Evolutionary conservation across 2,113 vertebrate genomes (phyloP).

Genomic region (Phalacrocorax pelagicus): DNA sequence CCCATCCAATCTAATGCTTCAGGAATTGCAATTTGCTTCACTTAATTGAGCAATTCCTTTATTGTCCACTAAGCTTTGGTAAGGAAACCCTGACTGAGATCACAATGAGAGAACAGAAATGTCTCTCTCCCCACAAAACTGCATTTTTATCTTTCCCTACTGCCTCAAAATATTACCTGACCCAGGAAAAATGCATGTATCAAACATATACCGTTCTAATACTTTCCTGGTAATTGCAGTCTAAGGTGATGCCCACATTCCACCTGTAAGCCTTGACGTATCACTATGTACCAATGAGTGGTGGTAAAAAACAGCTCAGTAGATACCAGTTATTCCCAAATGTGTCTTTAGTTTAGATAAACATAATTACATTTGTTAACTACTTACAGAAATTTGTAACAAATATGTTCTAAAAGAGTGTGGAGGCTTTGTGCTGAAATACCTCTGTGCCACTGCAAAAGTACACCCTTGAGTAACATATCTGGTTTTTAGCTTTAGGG

Average conservation of each 20-base stretch:
- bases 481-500: neutral
- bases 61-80: neutral
- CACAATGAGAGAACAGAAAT: neutral
- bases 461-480: neutral
- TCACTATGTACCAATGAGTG: neutral
- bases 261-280: neutral
- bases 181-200: neutral
- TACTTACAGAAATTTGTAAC: neutral
- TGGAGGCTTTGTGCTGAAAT: neutral
- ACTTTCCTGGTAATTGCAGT: neutral
- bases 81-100: neutral
- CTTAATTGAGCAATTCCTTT: neutral
- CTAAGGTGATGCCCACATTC: neutral
- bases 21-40: neutral
- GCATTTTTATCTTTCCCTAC: neutral
- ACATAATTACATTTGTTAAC: neutral
- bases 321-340: neutral
- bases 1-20: neutral
- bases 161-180: neutral
- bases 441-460: neutral
- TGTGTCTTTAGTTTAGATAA: neutral
- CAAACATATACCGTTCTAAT: neutral
- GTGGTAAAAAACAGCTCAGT: neutral
- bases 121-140: neutral
- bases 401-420: neutral